A percentile compares a stretch with the other conserved stretches of the same genome.
Evolutionary conservation across 2,797 vertebrate species (phyloP).

Genomic region (Arctocebus calabarensis): DNA sequence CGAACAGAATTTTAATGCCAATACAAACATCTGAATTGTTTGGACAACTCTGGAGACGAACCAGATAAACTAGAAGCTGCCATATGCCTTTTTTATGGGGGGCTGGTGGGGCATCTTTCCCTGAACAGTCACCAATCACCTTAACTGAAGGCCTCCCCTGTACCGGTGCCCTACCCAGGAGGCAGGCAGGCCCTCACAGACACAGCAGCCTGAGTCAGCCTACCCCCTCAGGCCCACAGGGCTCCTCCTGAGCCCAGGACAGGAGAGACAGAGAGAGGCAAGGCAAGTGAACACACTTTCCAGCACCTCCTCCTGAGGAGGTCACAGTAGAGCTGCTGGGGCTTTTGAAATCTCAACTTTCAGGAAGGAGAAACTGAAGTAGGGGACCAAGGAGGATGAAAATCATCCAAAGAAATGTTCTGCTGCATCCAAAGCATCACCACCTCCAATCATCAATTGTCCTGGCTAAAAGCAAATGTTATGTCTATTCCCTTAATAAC

Average conservation of each 20-base stretch:
- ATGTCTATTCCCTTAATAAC: not conserved
- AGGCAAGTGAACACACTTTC: not conserved
- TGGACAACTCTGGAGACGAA: conserved; percentile 63
- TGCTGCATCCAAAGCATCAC: too few species aligned
- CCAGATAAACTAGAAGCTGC: conserved; percentile 57
- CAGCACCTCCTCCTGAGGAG: not conserved
- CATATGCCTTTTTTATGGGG: not conserved
- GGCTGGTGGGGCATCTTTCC: not conserved
- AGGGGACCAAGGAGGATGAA: not conserved
- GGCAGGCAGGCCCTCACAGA: not conserved
- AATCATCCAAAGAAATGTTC: not conserved
- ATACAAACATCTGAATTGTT: conserved; percentile 66
- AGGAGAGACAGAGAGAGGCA: not conserved
- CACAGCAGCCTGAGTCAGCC: not conserved
- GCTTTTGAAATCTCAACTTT: not conserved
- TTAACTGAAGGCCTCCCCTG: not conserved
- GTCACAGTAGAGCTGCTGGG: not conserved
- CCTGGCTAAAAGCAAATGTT: not conserved
- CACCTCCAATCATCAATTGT: not conserved
- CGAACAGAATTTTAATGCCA: conserved; percentile 64
- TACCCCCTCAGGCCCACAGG: not conserved
- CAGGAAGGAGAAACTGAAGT: not conserved
- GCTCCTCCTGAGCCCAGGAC: not conserved
- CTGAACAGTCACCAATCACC: not conserved
- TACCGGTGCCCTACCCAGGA: not conserved